Evolutionary conservation across 2,888 invertebrate genomes (phyloP).

Genomic region (Crepidodera aurea): DNA sequence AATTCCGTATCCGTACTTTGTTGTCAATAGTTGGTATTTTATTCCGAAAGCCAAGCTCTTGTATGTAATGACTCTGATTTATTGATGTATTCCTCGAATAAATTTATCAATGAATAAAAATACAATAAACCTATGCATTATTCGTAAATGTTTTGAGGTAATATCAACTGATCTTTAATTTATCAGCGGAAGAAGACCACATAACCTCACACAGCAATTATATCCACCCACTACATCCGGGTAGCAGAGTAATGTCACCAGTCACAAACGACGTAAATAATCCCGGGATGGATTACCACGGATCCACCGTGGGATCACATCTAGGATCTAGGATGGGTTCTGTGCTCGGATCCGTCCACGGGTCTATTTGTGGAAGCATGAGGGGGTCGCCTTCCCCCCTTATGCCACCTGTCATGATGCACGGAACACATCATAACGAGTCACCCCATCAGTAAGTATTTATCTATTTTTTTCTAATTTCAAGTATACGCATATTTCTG

Average conservation of each 20-base stretch:
- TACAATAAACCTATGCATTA: too few species aligned
- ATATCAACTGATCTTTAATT: too few species aligned
- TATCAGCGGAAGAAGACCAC: slow-evolving; percentile 81
- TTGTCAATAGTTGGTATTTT: too few species aligned
- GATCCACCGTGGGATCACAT: slow-evolving; percentile 52
- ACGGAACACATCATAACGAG: slow-evolving; percentile 55
- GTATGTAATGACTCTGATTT: too few species aligned
- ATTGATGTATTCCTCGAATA: too few species aligned
- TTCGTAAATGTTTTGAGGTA: too few species aligned
- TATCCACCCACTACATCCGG: slow-evolving; percentile 48
- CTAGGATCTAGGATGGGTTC: slow-evolving; percentile 59
- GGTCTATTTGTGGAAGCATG: slow-evolving; percentile 58
- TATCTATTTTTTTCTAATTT: too few species aligned
- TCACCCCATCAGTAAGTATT: slow-evolving; percentile 58
- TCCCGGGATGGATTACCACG: slow-evolving; percentile 60
- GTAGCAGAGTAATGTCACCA: slow-evolving; percentile 58
- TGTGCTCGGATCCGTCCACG: slow-evolving; percentile 57
- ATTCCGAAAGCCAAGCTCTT: too few species aligned
- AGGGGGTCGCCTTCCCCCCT: slow-evolving; percentile 59
- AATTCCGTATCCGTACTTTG: too few species aligned
- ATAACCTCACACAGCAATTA: slow-evolving; percentile 57
- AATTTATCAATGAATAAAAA: too few species aligned
- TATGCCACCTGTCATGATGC: slow-evolving; percentile 58
- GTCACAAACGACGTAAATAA: slow-evolving; percentile 66
- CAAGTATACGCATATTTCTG: too few species aligned